phyloP scores from a whole-genome alignment of 37 sponge, comb jelly and placozoan genomes.

The Haliclona indistincta region DNA sequence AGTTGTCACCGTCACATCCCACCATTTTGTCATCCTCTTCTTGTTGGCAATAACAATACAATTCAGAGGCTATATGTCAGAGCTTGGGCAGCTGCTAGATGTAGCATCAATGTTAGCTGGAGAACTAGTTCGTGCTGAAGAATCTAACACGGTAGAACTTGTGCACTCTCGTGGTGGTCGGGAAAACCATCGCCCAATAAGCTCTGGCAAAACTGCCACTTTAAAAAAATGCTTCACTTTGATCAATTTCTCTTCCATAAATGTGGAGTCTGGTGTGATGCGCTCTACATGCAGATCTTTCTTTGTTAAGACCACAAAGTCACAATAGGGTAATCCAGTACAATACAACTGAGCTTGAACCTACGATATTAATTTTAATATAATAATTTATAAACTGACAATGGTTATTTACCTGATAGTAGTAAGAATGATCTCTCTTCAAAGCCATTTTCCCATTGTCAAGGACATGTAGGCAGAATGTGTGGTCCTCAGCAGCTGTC shows the following conservation, averaged over 20 bases:
- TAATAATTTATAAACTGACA: not conserved
- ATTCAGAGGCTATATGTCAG: not conserved
- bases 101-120: not conserved
- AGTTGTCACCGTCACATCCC: slow-evolving; percentile 38
- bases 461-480: not conserved
- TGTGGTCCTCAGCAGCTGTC: not conserved
- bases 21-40: slow-evolving; percentile 38
- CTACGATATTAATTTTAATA: not conserved
- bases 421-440: not conserved
- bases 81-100: not conserved
- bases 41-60: slow-evolving; percentile 35
- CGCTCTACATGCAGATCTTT: slow-evolving; percentile 7
- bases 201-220: slow-evolving; percentile 27
- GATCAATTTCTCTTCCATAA: not conserved
- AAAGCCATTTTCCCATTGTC: not conserved
- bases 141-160: too few species aligned
- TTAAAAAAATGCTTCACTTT: not conserved
- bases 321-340: not conserved
- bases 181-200: slow-evolving; percentile 41
- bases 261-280: slow-evolving; percentile 8
- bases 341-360: not conserved
- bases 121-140: too few species aligned
- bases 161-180: slow-evolving; percentile 6
- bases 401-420: slow-evolving; percentile 12
- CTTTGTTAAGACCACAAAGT: slow-evolving; percentile 13